Conservation (phyloP, 2,797 vertebrate genomes). For the Gobionotothen gibberifrons region DNA sequence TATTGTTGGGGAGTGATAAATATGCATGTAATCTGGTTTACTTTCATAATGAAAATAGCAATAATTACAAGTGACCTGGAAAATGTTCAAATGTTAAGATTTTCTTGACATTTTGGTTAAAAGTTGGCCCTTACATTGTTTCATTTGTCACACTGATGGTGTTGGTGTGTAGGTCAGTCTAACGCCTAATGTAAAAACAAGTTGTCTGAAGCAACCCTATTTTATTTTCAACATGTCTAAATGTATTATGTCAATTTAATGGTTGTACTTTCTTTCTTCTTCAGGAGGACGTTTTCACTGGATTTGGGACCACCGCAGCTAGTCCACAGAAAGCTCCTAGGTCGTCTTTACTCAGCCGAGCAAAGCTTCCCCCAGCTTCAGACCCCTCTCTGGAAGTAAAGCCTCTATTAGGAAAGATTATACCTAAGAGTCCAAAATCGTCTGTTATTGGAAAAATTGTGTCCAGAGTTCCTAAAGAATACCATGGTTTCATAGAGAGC, state of each 20-base stretch:
- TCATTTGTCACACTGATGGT: not conserved
- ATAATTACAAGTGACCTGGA: too few relatives aligned
- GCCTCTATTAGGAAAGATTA: constrained; percentile 68
- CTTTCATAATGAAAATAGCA: too few relatives aligned
- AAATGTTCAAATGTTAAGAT: too few relatives aligned
- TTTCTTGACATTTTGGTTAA: too few relatives aligned
- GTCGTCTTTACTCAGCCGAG: constrained; percentile 41
- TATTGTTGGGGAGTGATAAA: too few relatives aligned
- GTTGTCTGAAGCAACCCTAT: not conserved
- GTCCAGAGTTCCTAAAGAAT: constrained; percentile 58
- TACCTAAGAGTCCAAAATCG: constrained; percentile 64
- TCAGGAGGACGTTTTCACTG: constrained; percentile 88
- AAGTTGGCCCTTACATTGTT: too few relatives aligned
- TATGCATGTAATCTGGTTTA: too few relatives aligned
- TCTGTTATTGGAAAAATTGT: constrained; percentile 72
- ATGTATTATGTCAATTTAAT: not conserved
- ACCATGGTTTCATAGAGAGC: constrained; percentile 34
- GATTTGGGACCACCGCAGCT: constrained; percentile 83
- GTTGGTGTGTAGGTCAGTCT: not conserved
- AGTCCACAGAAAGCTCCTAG: constrained; percentile 53
- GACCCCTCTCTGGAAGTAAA: constrained; percentile 63
- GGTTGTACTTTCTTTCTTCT: constrained; percentile 16
- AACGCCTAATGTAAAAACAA: not conserved
- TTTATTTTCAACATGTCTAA: not conserved
- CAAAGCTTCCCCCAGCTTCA: constrained; percentile 65